A percentile compares a stretch with the other conserved stretches of the same genome.
These are phyloP conservation scores for Halcyon malimbica DNA, from an alignment of 2,113 vertebrate genomes.

Conservation along the genomic window DNA sequence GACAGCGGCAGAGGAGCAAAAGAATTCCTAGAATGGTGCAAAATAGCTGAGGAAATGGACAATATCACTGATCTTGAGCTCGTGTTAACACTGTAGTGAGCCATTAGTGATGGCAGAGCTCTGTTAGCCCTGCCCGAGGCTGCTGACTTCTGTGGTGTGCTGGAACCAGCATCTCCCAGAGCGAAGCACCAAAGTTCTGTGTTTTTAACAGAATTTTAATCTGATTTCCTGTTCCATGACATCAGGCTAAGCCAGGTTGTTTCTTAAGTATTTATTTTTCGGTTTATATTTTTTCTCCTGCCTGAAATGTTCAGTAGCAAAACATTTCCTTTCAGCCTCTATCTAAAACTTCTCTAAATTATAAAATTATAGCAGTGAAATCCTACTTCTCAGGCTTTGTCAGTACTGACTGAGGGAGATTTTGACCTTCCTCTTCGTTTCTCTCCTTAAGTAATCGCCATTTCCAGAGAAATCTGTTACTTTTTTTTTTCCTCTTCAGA, in stretches of 20 bases:
- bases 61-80: background rate
- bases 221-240: background rate
- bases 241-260: background rate
- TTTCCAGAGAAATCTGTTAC: background rate
- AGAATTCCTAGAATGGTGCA: background rate
- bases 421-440: background rate
- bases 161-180: background rate
- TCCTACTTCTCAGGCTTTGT: background rate
- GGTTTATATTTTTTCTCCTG: background rate
- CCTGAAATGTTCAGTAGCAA: background rate
- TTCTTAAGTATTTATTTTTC: background rate
- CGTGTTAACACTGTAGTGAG: rapidly evolving
- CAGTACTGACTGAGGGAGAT: background rate
- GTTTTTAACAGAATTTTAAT: background rate
- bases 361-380: background rate
- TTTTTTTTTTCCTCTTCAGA: background rate
- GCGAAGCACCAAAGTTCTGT: background rate
- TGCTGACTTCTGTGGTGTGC: background rate
- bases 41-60: background rate
- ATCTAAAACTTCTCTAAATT: background rate
- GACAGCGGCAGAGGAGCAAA: background rate
- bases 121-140: background rate
- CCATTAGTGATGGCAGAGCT: rapidly evolving
- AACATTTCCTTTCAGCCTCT: background rate
- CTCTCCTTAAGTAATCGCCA: background rate